Base-by-base conservation (phyloP, 2,113 vertebrate species). In the Eudyptes chrysolophus region DNA sequence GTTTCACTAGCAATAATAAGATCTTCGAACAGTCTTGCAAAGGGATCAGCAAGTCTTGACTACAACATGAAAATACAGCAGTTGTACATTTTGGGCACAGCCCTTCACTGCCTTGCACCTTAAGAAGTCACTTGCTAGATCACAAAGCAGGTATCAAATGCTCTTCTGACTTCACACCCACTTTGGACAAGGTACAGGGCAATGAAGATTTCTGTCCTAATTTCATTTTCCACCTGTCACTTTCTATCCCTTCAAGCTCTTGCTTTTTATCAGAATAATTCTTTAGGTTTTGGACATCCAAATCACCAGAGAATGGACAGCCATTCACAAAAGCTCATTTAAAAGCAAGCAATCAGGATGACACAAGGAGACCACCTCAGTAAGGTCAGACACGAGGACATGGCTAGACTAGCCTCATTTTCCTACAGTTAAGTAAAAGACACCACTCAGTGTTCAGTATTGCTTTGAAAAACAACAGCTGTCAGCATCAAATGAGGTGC, bases 281-380 rank as follows among this genome's bases (percentile, higher is more conserved):
- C 16, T 83, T 69, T 38, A 44, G 7, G 48, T 62, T 90, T 49
- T 79, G 51, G 62, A 74, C 58, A 77, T 74, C 54, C 32, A 58
- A 65, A 80, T 68, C 65, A 61, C 52, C 5, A 76, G 72, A 42
- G 65, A 89, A 36, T 15, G 40, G 70, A 76, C 49, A 90, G 58
- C 32, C n/a, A 34, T 80, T 65, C 87, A 58, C 49, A 51, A 66
- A 77, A 87, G 69, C 78, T 85, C 70, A 80, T 78, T 75, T 75
- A 51, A 86, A 93, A 90, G 54, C 48, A 95, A 74, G 78, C 54
- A 68, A 30, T 78, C 0, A 0, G 44, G 71, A 48, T 83, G 83
- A 80, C 83, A 66, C 48, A 76, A 76, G 96, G 86, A 18, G 70
- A 88, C 85, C 83, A 92, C 87, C 96, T 95, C 79, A 92, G 49